These are phyloP conservation scores for Nineta flava DNA, from an alignment of 2,888 invertebrate species.

Conservation along the genomic window DNA sequence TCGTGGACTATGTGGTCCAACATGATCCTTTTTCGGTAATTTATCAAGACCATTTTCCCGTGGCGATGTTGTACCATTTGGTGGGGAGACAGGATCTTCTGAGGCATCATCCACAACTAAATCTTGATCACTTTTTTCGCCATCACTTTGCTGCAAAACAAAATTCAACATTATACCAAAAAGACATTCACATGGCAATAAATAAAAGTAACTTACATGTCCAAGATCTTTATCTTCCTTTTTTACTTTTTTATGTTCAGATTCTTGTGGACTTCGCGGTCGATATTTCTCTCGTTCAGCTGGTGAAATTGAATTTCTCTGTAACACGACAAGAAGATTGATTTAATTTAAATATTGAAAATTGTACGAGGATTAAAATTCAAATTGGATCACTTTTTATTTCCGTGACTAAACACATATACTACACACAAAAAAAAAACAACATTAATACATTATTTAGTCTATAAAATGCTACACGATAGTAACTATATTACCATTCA, in stretches of 20 bases:
- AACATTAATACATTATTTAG: no score
- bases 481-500: no score
- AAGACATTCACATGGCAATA: neutral
- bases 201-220: conserved; percentile 49
- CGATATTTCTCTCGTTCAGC: conserved; percentile 70
- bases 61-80: conserved; percentile 79
- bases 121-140: conserved; percentile 79
- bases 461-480: no score
- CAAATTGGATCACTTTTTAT: no score
- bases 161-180: neutral
- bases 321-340: conserved; percentile 19
- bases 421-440: no score
- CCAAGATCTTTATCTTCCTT: conserved; percentile 68
- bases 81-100: conserved; percentile 75
- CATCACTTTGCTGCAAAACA: conserved; percentile 51
- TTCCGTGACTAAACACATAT: no score
- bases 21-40: conserved; percentile 59
- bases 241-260: conserved; percentile 57
- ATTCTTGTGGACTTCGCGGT: conserved; percentile 60
- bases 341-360: neutral
- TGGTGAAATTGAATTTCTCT: conserved; percentile 72
- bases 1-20: conserved; percentile 53
- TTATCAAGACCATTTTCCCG: conserved; percentile 76
- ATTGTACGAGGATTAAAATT: no score
- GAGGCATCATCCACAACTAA: conserved; percentile 90